Evolutionary conservation across 2,888 invertebrate genomes (phyloP), one percentile per base, ranked within the genome.

Genomic region (Caenorhabditis sinica): DNA sequence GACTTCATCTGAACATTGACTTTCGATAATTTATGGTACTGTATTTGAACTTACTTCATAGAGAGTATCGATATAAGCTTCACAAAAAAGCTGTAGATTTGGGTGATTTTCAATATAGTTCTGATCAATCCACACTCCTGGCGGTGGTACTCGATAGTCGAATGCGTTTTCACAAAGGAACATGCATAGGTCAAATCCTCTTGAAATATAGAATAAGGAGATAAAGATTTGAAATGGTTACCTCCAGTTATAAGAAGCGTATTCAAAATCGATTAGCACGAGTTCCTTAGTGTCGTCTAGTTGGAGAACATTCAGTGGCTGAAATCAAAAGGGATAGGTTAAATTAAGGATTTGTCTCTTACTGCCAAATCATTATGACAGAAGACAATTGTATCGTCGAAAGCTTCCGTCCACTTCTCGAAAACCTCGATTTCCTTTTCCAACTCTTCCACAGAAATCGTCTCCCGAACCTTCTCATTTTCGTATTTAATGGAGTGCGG

Each of bases 221-320:
- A 43, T n/a, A n/a, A n/a, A n/a, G n/a, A n/a, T 9, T 8, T 8
- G 3, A 15, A 30, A 58, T 2, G 20, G 9, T 23, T 45, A 80
- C 81, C 81, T 60, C 74, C 75, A 82, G 30, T 82, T 82, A 43
- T 82, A 82, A n/a, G 53, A 75, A 53, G 74, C 23, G 36, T 75
- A 82, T 20, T 82, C 82, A 53, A 82, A 82, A 63, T 82, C 82
- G 36, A 82, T 75, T 63, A 82, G 74, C 1, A 82, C 53, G 2
- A 82, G 23, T 25, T 80, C 80, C 25, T 73, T 73, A 0, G 65
- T 51, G 13, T 33, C 49, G 13, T 80, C 66, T 51, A 80, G 6
- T 28, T 80, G 66, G 9, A 80, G 66, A 30, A 80, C 68, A 28
- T 80, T 80, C 49, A 73, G 28, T 17, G 80, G 66, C 80, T 80